Evolutionary conservation across 2,888 invertebrate species (phyloP).

Genomic region (Caenorhabditis sp.): DNA sequence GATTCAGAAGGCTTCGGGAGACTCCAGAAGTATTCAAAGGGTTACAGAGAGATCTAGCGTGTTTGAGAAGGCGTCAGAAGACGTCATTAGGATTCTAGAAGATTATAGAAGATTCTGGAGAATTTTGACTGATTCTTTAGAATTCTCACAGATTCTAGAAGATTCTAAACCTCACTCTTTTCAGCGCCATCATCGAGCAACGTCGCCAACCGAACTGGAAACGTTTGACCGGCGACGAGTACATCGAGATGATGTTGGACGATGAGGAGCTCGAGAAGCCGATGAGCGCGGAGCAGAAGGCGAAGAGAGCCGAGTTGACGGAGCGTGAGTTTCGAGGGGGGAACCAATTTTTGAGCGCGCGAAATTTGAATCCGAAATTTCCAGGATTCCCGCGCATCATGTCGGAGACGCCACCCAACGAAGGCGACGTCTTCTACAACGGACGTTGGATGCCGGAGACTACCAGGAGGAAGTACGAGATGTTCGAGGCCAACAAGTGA

Average conservation of each 20-base stretch:
- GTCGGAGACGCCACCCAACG: slow-evolving; percentile 20
- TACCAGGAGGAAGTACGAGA: slow-evolving; percentile 38
- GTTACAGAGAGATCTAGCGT: no score
- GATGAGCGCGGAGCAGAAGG: slow-evolving; percentile 25
- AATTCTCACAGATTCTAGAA: no score
- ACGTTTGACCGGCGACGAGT: slow-evolving; percentile 63
- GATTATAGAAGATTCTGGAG: no score
- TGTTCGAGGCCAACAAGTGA: slow-evolving; percentile 61
- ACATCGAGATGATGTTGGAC: slow-evolving; percentile 58
- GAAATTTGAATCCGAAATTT: slow-evolving; percentile 2
- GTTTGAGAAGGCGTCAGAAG: no score
- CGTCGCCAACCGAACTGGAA: slow-evolving; percentile 43
- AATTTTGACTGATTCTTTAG: no score
- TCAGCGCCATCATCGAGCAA: slow-evolving; percentile 60
- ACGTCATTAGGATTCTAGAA: not conserved
- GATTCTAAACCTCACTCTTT: not conserved
- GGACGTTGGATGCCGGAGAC: slow-evolving; percentile 57
- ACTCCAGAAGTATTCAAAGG: no score
- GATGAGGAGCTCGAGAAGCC: slow-evolving; percentile 51
- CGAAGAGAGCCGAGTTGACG: slow-evolving; percentile 18
- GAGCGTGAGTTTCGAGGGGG: not conserved
- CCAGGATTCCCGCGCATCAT: slow-evolving; percentile 22
- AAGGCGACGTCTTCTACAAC: slow-evolving; percentile 53
- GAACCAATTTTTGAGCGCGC: not conserved
- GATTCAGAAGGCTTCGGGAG: no score